Conservation (phyloP, 1,140 invertebrate genomes). For the Orussus abietinus region DNA sequence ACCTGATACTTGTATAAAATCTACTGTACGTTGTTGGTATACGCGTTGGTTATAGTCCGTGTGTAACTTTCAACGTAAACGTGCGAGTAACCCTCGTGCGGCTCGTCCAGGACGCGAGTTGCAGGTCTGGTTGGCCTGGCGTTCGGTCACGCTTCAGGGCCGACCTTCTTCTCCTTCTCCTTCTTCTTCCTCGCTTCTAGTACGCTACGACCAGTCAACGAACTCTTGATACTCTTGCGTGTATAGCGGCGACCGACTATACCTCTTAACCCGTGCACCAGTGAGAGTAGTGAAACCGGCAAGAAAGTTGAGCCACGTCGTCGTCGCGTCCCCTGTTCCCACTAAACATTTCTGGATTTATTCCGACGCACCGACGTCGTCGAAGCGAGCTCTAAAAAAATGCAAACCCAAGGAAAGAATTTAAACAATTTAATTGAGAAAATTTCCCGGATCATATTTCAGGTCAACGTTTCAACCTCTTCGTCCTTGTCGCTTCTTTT, state of each 20-base stretch:
- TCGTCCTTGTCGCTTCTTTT: too few species aligned
- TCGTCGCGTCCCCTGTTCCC: background rate
- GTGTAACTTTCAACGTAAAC: background rate
- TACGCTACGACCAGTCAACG: conserved; percentile 31
- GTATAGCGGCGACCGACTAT: conserved; percentile 1
- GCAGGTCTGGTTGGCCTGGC: conserved; percentile 12
- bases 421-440: too few species aligned
- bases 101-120: conserved; percentile 6
- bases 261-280: conserved; percentile 1
- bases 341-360: background rate
- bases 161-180: conserved; percentile 20
- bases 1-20: too few species aligned
- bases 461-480: too few species aligned
- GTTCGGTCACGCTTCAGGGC: conserved; percentile 33
- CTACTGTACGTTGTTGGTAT: background rate
- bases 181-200: conserved; percentile 6
- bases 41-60: background rate
- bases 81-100: conserved; percentile 1
- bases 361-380: conserved; percentile 7
- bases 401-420: too few species aligned
- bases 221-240: conserved; percentile 23
- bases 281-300: background rate
- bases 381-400: conserved; percentile 3
- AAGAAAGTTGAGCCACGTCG: background rate
- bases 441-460: too few species aligned